Base-by-base conservation (phyloP, 2,888 invertebrate species). In the Spodoptera exigua region DNA sequence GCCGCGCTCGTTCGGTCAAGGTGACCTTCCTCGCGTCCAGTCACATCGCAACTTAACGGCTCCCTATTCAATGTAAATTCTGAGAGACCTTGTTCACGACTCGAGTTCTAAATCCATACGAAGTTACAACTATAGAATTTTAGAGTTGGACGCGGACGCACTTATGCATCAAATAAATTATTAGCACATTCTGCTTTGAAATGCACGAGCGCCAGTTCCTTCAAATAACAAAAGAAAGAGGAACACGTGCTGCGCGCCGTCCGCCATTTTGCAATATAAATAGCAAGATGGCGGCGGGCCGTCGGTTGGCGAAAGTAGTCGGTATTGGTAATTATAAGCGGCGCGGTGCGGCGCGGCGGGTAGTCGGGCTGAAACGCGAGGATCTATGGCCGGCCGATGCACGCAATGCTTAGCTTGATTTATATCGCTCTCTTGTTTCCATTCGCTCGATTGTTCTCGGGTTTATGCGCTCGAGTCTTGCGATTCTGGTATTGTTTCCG, bases 231-330 rank as follows among this genome's bases (percentile, higher is more conserved):
- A 87, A 91, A 89, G 86, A 88, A 88, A 89, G 87, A 87, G 82
- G 84, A 90, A 87, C 91, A 90, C 89, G 89, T 90, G 89, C 84
- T 88, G 86, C 78, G 80, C 78, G 70, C 80, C 74, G 87, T 85
- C 91, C 87, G 92, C 93, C 93, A 93, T 93, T 92, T 93, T 92
- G 93, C 89, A 87, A 87, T 90, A 90, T 92, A 91, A 92, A 92
- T 91, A 90, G 91, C 91, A 93, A 93, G 89, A 94, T 93, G 94
- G 93, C 92, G 91, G 84, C 85, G 84, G 79, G 82, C 87, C 83
- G 88, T 85, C 84, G 85, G 89, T 86, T 89, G 93, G 93, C 91
- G 93, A 94, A 94, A 94, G 93, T 93, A 90, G 88, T 91, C 80
- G 79, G 91, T 92, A 93, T 91, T 80, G 79, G 91, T 92, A 93